A percentile compares a stretch with the other conserved stretches of the same genome.
Conservation (phyloP, 2,113 vertebrate genomes). For the Accipiter cooperii region DNA sequence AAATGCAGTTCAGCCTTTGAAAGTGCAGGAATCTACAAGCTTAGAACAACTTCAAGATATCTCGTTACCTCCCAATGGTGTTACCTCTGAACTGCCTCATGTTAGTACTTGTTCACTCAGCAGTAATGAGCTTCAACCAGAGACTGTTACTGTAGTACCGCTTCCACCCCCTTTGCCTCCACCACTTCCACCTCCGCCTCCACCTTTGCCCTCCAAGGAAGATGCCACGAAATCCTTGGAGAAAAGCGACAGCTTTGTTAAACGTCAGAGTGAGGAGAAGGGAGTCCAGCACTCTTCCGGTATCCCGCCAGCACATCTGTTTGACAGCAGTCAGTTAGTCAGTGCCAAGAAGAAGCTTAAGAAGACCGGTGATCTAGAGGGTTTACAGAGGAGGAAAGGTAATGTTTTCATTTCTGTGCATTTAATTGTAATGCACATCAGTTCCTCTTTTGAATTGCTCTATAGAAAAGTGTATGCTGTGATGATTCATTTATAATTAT, state of each 20-base stretch:
- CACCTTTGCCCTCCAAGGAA: conserved; percentile 70
- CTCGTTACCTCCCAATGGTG: conserved; percentile 72
- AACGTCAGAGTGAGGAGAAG: conserved; percentile 64
- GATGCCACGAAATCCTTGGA: conserved; percentile 57
- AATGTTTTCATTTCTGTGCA: not conserved
- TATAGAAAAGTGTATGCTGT: not conserved
- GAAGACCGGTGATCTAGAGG: conserved; percentile 86
- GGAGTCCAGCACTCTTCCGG: conserved; percentile 64
- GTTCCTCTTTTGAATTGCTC: not conserved
- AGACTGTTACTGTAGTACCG: conserved; percentile 54
- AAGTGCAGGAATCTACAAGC: conserved; percentile 54
- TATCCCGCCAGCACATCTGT: conserved; percentile 80
- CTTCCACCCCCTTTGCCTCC: conserved; percentile 56
- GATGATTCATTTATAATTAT: not conserved
- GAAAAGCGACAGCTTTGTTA: conserved; percentile 43
- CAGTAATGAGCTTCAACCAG: conserved; percentile 50
- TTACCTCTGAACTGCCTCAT: conserved; percentile 58
- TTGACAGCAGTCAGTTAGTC: conserved; percentile 92
- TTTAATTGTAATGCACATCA: not conserved
- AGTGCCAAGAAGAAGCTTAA: conserved; percentile 92
- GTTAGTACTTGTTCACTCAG: conserved; percentile 56
- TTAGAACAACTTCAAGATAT: conserved; percentile 65
- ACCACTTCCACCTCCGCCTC: conserved; percentile 57
- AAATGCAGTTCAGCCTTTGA: conserved; percentile 32
- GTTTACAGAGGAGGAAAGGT: conserved; percentile 91